These are phyloP conservation scores for Mesorhabditis belari DNA, from an alignment of 2,888 invertebrate species.

Conservation along the genomic window DNA sequence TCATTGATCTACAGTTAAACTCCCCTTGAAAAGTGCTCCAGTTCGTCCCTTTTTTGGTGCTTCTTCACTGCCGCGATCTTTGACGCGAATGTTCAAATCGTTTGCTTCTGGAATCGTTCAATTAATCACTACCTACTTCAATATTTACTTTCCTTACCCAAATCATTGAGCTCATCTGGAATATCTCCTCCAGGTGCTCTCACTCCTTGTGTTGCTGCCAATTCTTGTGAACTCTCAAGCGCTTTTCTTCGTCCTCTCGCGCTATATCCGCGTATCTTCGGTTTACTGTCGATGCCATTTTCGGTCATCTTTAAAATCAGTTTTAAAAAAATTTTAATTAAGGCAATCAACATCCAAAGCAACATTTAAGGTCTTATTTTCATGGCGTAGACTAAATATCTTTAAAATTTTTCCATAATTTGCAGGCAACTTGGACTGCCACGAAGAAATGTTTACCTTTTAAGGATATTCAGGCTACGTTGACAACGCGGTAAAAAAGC, in stretches of 20 bases:
- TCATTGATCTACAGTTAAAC: background rate
- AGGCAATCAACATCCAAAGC: too few species aligned
- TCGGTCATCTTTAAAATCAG: background rate
- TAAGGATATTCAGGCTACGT: too few species aligned
- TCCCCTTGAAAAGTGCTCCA: conserved; percentile 13
- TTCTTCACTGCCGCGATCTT: conserved; percentile 17
- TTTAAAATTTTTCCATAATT: too few species aligned
- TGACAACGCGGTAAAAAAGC: too few species aligned
- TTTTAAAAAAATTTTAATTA: too few species aligned
- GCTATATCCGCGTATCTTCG: background rate
- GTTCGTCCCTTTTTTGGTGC: conserved; percentile 15
- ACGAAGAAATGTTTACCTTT: too few species aligned
- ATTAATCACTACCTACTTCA: too few species aligned
- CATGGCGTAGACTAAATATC: too few species aligned
- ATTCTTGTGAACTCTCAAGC: background rate
- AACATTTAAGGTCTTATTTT: too few species aligned
- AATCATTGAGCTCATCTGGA: too few species aligned
- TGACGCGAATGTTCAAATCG: conserved; percentile 28
- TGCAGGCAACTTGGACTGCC: too few species aligned
- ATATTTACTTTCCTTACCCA: too few species aligned
- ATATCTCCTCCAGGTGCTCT: background rate
- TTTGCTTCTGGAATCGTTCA: conserved; percentile 13
- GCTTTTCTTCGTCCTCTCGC: background rate
- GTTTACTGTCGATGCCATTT: background rate
- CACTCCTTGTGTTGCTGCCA: background rate